Evolutionary conservation across 1,140 invertebrate genomes (phyloP).

Genomic region (Hesperophylax magnus): DNA sequence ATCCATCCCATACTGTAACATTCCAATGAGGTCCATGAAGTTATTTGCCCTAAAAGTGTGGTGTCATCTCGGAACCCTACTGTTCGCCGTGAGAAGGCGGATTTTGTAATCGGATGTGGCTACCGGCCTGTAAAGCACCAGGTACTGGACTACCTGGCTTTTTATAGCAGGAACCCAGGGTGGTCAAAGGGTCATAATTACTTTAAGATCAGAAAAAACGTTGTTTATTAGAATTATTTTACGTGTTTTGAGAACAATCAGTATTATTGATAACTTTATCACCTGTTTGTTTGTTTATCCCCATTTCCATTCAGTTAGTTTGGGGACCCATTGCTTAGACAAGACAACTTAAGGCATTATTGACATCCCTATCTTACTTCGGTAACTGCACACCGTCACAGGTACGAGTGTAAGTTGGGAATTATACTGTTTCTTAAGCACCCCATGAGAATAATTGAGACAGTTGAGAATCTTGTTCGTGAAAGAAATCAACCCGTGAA

Average conservation of each 20-base stretch:
- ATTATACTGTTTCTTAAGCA: too few relatives aligned
- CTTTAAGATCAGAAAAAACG: not conserved
- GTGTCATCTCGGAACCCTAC: not conserved
- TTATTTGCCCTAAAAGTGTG: not conserved
- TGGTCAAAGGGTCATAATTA: not conserved
- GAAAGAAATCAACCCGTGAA: too few relatives aligned
- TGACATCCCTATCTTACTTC: too few relatives aligned
- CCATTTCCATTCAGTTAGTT: too few relatives aligned
- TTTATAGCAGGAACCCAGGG: not conserved
- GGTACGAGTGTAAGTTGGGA: too few relatives aligned
- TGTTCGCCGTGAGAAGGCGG: not conserved
- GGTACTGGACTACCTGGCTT: not conserved
- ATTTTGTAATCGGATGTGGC: not conserved
- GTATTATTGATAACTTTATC: too few relatives aligned
- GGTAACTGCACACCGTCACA: too few relatives aligned
- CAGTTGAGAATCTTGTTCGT: too few relatives aligned
- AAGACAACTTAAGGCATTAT: too few relatives aligned
- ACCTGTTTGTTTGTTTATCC: too few relatives aligned
- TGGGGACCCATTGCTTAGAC: too few relatives aligned
- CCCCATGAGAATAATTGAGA: too few relatives aligned
- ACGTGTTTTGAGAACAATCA: not conserved
- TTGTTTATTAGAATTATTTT: not conserved
- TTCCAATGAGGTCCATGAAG: slow-evolving; percentile 13
- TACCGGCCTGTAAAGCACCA: not conserved
- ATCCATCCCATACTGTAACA: not conserved